A percentile compares a stretch with the other conserved stretches of the same genome.
Evolutionary conservation across 2,797 vertebrate species (phyloP).

Genomic region (Sebastes iracundus): DNA sequence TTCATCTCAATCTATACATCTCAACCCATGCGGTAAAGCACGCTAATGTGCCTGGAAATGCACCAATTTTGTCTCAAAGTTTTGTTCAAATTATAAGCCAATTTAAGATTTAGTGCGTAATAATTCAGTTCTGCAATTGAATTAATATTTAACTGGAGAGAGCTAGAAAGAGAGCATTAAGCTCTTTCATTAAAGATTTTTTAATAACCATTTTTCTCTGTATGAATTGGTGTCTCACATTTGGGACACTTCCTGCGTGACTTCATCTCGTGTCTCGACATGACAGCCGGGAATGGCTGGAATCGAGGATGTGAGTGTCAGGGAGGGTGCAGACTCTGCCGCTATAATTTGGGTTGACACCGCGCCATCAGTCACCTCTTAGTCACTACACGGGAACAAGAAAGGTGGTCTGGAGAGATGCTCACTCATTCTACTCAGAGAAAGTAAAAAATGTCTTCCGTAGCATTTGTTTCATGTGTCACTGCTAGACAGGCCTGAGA

Average conservation of each 20-base stretch:
- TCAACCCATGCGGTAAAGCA: not conserved
- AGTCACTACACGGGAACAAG: not conserved
- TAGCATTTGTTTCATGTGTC: not conserved
- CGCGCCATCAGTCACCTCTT: not conserved
- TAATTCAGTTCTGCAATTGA: not conserved
- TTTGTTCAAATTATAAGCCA: not conserved
- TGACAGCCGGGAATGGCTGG: not conserved
- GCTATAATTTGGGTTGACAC: not conserved
- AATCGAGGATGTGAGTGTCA: not conserved
- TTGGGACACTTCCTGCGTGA: not conserved
- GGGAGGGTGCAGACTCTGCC: not conserved
- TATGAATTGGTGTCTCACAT: not conserved
- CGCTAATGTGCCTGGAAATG: not conserved
- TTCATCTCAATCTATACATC: conserved; percentile 3
- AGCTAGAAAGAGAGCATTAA: not conserved
- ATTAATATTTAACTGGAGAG: not conserved
- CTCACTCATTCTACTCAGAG: not conserved
- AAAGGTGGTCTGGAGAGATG: not conserved
- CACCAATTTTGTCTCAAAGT: not conserved
- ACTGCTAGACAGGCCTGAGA: not conserved
- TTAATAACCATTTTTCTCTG: not conserved
- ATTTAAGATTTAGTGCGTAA: not conserved
- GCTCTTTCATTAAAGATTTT: not conserved
- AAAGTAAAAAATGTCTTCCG: not conserved
- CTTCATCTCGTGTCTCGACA: not conserved